Evolutionary conservation across 2,797 vertebrate genomes (phyloP).

Genomic region (Rhinophrynus dorsalis): DNA sequence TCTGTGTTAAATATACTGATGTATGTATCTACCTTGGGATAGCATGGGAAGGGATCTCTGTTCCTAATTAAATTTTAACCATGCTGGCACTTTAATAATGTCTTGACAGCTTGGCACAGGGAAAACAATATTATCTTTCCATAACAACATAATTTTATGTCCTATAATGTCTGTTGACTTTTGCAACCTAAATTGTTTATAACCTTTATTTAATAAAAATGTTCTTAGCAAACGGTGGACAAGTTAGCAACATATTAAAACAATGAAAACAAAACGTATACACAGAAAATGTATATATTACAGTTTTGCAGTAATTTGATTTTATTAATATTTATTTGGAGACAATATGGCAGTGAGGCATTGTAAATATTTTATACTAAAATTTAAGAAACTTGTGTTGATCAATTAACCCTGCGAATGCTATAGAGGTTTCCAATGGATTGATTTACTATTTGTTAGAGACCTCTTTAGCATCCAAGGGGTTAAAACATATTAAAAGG

Average conservation of each 20-base stretch:
- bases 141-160: constrained; percentile 25
- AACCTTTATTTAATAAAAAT: constrained; percentile 8
- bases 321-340: too few species aligned
- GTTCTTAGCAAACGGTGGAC: neutral
- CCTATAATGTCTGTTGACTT: constrained; percentile 16
- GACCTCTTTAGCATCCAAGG: too few species aligned
- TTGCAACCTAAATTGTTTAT: constrained; percentile 4
- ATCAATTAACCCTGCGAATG: too few species aligned
- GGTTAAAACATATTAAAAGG: too few species aligned
- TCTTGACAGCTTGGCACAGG: constrained; percentile 37
- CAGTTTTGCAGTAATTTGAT: too few species aligned
- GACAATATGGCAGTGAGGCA: too few species aligned
- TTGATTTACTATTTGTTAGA: too few species aligned
- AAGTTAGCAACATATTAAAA: neutral
- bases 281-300: neutral
- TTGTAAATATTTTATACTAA: too few species aligned
- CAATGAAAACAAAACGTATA: neutral
- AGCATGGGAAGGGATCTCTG: constrained; percentile 18
- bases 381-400: too few species aligned
- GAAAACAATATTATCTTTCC: constrained; percentile 31
- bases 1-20: constrained; percentile 31
- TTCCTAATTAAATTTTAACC: constrained; percentile 46
- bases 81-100: constrained; percentile 33
- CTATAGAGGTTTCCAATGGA: too few species aligned
- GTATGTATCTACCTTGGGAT: constrained; percentile 14